Evolutionary conservation across 2,888 invertebrate genomes (phyloP), one percentile per base, ranked within the genome.

Genomic region (Mycogona germanica): DNA sequence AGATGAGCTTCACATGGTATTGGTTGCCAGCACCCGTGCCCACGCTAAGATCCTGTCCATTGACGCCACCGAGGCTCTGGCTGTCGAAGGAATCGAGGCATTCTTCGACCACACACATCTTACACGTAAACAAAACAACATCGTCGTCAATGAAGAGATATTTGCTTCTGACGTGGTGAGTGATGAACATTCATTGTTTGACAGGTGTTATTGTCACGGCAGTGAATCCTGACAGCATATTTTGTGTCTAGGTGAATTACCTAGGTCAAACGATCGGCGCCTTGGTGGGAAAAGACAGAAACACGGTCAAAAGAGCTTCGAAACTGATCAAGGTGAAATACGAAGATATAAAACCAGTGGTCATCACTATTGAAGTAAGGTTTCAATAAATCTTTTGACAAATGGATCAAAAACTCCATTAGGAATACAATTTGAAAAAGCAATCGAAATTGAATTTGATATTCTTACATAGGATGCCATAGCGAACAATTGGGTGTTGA

Each of bases 251-350:
- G 53, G 60, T 61, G 4, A 42, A 30, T 14, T 79, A 82, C 65
- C 81, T 82, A 65, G 92, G 91, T 0, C 91, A 92, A 72, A 71
- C 80, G 2, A 78, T 93, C 26, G 91, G 83, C n/a, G 82, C 80
- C 0, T 73, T 93, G 52, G 77, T 86, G 7, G 93, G 86, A 0
- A 75, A 79, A 26, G 82, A 82, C 69, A 87, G 88, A 70, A 68
- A 72, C 0, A 78, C 78, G 9, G 93, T 95, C 0, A 87, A 91
- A 70, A 75, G 77, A 61, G 95, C 92, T 26, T 83, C 89, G 0
- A 80, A 80, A 60, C 73, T 79, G 66, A 91, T 96, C 0, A 77
- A 81, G 65, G 73, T 96, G 1, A 74, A 78, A 55, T 95, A 95
- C 65, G 83, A 89, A 69, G 85, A 89, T 47, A 64, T 88, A 21